These are phyloP conservation scores for Megaceryle torquata DNA, from an alignment of 2,113 vertebrate species.

Conservation along the genomic window DNA sequence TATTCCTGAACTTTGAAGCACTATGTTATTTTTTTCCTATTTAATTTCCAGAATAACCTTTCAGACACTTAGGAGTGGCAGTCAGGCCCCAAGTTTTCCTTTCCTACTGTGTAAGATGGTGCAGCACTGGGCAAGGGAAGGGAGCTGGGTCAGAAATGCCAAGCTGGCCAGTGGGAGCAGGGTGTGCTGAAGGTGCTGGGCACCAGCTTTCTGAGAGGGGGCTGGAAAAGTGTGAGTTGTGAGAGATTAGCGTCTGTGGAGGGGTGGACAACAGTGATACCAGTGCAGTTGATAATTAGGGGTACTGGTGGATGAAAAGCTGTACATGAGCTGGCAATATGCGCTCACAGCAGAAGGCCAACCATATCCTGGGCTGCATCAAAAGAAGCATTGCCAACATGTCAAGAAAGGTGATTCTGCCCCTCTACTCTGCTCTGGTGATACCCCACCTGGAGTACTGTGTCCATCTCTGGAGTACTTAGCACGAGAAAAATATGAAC, in stretches of 20 bases:
- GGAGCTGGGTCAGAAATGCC: neutral
- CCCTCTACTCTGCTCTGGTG: too few relatives aligned
- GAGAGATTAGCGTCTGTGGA: neutral
- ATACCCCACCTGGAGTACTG: too few relatives aligned
- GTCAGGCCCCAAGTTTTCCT: neutral
- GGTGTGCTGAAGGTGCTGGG: neutral
- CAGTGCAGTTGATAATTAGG: neutral
- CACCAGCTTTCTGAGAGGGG: rapidly evolving
- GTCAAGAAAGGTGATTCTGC: too few relatives aligned
- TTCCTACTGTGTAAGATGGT: neutral
- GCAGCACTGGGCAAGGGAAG: rapidly evolving
- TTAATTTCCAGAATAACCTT: neutral
- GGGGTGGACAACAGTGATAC: neutral
- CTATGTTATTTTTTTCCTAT: neutral
- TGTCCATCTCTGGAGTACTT: too few relatives aligned
- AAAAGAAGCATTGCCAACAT: too few relatives aligned
- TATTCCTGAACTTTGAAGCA: neutral
- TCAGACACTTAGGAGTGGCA: neutral
- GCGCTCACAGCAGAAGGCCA: too few relatives aligned
- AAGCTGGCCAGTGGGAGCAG: too few relatives aligned
- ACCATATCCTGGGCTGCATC: too few relatives aligned
- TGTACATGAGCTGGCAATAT: too few relatives aligned
- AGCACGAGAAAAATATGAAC: too few relatives aligned
- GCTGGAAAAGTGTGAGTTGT: neutral
- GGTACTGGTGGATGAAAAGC: too few relatives aligned